Evolutionary conservation across 2,888 invertebrate genomes (phyloP).

Genomic region (Sesamia inferens): DNA sequence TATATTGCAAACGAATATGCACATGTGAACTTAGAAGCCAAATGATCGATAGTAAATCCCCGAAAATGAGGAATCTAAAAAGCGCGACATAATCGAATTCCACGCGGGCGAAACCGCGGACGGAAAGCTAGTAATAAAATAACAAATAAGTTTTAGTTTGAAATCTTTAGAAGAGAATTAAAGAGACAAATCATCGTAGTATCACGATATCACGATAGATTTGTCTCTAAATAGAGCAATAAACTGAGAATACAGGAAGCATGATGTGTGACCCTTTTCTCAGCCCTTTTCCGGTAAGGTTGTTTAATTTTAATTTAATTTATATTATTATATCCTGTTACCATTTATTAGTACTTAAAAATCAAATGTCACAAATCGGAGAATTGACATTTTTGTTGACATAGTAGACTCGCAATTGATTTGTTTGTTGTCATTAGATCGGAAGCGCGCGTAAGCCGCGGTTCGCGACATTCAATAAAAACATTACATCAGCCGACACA

Average conservation of each 20-base stretch:
- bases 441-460: conserved; percentile 19
- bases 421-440: conserved; percentile 52
- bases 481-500: conserved; percentile 59
- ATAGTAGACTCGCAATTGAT: conserved; percentile 11
- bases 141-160: background rate
- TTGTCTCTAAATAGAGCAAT: too few species aligned
- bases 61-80: too few species aligned
- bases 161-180: background rate
- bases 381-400: conserved; percentile 12
- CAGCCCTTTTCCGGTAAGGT: too few species aligned
- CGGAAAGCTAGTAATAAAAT: too few species aligned
- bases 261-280: background rate
- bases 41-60: too few species aligned
- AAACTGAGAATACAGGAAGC: background rate
- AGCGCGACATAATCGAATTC: too few species aligned
- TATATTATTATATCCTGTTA: background rate
- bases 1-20: too few species aligned
- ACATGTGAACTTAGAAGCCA: too few species aligned
- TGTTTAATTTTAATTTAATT: too few species aligned
- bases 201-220: too few species aligned
- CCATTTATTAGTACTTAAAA: background rate
- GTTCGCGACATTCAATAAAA: conserved; percentile 45
- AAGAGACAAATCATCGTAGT: background rate
- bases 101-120: too few species aligned
- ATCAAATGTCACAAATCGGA: background rate